phyloP scores from a whole-genome alignment of 1,140 invertebrate genomes.

The Macrostomum lignano region DNA sequence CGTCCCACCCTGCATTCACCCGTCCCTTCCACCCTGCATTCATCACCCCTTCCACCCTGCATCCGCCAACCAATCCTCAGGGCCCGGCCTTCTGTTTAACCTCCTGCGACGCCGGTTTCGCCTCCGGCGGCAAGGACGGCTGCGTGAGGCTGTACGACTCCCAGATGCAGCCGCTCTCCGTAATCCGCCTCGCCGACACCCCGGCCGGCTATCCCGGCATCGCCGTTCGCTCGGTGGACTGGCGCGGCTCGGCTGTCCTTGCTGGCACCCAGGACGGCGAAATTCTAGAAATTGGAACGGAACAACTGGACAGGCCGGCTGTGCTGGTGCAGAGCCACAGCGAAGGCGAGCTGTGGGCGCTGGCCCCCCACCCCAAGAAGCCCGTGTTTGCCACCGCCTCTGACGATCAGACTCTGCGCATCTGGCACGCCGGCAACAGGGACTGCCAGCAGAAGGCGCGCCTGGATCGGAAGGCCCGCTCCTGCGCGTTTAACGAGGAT shows the following conservation, averaged over 20 bases:
- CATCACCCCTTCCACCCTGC: not conserved
- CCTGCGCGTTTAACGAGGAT: constrained; percentile 22
- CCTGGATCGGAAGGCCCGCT: constrained; percentile 20
- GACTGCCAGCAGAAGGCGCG: constrained; percentile 16
- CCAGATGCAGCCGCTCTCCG: constrained; percentile 18
- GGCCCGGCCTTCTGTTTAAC: constrained; percentile 1
- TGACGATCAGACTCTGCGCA: constrained; percentile 14
- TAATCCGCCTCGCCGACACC: constrained; percentile 15
- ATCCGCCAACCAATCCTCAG: not conserved
- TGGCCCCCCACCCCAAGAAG: constrained; percentile 19
- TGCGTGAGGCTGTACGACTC: constrained; percentile 18
- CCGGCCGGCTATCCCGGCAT: constrained; percentile 17
- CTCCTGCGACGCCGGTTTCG: constrained; percentile 15
- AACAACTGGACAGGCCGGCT: constrained; percentile 17
- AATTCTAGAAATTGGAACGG: constrained; percentile 17
- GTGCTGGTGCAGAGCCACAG: constrained; percentile 20
- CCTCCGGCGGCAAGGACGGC: constrained; percentile 23
- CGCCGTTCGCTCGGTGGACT: not conserved
- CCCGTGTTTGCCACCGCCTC: constrained; percentile 20
- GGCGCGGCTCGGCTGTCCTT: too few species aligned
- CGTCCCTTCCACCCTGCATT: too few species aligned
- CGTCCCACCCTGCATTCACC: too few species aligned
- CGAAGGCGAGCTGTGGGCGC: constrained; percentile 26
- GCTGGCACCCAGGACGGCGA: constrained; percentile 22
- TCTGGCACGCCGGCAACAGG: constrained; percentile 20